Conservation (phyloP, 2,888 invertebrate species). For the Eupithecia inturbata region DNA sequence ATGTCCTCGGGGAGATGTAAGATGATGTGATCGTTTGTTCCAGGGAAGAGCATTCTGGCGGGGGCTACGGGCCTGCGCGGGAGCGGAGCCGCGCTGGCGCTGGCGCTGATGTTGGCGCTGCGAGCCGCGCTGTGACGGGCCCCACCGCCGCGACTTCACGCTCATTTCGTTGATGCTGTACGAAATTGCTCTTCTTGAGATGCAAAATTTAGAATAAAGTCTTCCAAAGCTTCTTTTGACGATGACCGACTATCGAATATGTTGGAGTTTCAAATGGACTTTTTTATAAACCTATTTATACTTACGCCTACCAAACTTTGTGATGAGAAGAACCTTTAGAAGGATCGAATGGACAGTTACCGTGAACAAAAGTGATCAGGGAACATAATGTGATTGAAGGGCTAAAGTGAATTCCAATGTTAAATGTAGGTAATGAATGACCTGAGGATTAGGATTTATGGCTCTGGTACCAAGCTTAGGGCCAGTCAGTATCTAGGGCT, state of each 20-base stretch:
- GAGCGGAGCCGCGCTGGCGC: conserved; percentile 49
- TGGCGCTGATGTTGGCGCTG: conserved; percentile 30
- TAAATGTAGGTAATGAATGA: not conserved
- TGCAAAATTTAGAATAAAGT: too few species aligned
- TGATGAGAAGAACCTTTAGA: not conserved
- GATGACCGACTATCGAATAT: too few species aligned
- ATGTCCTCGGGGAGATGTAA: too few species aligned
- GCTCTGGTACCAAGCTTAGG: too few species aligned
- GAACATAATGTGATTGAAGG: not conserved
- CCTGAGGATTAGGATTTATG: too few species aligned
- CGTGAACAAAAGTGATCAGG: not conserved
- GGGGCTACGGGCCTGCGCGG: conserved; percentile 44
- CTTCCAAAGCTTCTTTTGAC: too few species aligned
- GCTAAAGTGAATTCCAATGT: not conserved
- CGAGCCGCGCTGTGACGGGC: not conserved
- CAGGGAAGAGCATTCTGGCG: conserved; percentile 76
- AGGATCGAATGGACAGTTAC: not conserved
- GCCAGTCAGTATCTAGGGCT: too few species aligned
- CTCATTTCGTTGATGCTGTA: too few species aligned
- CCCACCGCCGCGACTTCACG: not conserved
- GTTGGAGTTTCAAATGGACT: too few species aligned
- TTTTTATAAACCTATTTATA: too few species aligned
- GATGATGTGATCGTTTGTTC: conserved; percentile 27
- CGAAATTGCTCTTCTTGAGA: too few species aligned
- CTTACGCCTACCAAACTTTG: too few species aligned